Evolutionary conservation across 2,797 vertebrate genomes (phyloP).

Genomic region (Sebastes oblongus): DNA sequence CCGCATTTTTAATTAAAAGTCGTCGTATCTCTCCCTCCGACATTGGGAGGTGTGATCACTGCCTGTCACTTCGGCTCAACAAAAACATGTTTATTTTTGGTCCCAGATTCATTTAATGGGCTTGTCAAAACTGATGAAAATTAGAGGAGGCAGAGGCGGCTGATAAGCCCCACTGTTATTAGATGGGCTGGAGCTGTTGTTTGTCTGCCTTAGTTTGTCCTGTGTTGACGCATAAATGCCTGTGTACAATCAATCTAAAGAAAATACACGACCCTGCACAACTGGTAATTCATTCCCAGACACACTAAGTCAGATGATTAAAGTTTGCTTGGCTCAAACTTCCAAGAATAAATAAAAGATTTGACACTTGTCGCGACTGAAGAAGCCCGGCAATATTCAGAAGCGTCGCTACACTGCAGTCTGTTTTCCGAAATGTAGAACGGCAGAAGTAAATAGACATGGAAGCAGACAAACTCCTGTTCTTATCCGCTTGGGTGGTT

Average conservation of each 20-base stretch:
- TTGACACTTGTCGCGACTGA: constrained; percentile 18
- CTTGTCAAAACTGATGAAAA: constrained; percentile 82
- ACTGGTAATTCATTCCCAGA: constrained; percentile 30
- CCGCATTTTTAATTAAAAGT: constrained; percentile 74
- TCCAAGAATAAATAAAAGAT: constrained; percentile 39
- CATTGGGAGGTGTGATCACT: constrained; percentile 76
- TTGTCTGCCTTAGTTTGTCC: constrained; percentile 64
- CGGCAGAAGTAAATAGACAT: constrained; percentile 44
- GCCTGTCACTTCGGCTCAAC: constrained; percentile 77
- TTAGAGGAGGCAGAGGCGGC: constrained; percentile 74
- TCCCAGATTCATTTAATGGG: constrained; percentile 78
- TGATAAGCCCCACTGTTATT: constrained; percentile 77
- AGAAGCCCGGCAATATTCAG: not conserved
- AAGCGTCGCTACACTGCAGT: not conserved
- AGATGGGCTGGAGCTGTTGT: constrained; percentile 66
- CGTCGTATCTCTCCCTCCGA: constrained; percentile 43
- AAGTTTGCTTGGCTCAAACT: constrained; percentile 55
- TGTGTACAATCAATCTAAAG: constrained; percentile 40
- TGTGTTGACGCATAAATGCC: constrained; percentile 53
- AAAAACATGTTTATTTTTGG: constrained; percentile 81
- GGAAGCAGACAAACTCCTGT: constrained; percentile 44
- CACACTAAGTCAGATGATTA: constrained; percentile 28
- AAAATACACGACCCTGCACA: constrained; percentile 21
- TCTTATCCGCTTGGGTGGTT: constrained; percentile 44
- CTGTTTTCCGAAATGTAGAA: constrained; percentile 48